A percentile compares a stretch with the other conserved stretches of the same genome.
phyloP scores from a whole-genome alignment of 2,113 vertebrate genomes.

The Cryptomyrus ogoouensis region DNA sequence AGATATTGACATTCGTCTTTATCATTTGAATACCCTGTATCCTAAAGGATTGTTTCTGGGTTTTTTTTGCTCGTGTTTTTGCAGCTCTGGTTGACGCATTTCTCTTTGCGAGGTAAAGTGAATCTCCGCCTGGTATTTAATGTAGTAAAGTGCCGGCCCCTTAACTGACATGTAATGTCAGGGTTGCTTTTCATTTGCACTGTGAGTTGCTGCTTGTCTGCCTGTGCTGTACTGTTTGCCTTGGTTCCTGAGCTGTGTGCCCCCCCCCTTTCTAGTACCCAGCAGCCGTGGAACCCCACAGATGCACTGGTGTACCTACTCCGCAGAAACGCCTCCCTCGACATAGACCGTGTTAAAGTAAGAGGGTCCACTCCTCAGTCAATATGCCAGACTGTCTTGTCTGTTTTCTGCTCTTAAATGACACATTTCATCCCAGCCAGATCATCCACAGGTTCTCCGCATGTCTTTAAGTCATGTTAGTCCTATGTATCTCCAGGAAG shows the following conservation, averaged over 20 bases:
- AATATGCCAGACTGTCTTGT: background rate
- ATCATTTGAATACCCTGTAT: background rate
- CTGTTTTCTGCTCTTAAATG: background rate
- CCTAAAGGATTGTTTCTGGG: constrained; percentile 23
- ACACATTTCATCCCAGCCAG: background rate
- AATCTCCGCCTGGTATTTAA: background rate
- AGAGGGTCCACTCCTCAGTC: background rate
- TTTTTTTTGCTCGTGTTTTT: constrained; percentile 50
- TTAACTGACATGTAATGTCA: background rate
- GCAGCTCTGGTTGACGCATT: constrained; percentile 65
- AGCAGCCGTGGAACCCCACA: constrained; percentile 23
- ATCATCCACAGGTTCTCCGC: background rate
- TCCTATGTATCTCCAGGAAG: background rate
- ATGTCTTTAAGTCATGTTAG: background rate
- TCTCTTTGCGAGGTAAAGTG: constrained; percentile 66
- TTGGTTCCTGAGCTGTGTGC: background rate
- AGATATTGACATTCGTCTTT: background rate
- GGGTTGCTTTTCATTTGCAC: background rate
- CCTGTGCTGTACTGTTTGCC: background rate
- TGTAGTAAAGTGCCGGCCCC: background rate
- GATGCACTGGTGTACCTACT: constrained; percentile 26
- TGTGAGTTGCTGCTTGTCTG: background rate
- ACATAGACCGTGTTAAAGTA: constrained; percentile 20
- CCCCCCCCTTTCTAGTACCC: background rate
- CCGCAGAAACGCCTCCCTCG: constrained; percentile 12